phyloP scores from a whole-genome alignment of 2,888 invertebrate genomes.

The Rhamphomyia laevipes region DNA sequence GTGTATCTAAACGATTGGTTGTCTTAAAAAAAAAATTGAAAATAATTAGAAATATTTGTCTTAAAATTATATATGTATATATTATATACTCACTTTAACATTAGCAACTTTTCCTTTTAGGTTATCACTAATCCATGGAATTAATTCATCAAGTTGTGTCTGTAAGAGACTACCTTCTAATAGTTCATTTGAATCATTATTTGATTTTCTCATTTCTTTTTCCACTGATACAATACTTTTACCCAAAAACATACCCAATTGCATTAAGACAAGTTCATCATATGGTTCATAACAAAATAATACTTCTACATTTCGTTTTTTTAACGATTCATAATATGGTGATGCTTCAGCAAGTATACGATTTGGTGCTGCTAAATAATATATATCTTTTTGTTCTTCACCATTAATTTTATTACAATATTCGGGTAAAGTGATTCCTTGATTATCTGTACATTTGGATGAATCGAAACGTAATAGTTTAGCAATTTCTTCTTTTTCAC shows the following conservation, averaged over 20 bases:
- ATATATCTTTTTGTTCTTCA: slow-evolving; percentile 73
- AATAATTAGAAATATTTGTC: neutral
- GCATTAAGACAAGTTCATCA: slow-evolving; percentile 88
- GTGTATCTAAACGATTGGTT: slow-evolving; percentile 71
- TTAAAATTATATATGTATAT: neutral
- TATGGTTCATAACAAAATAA: slow-evolving; percentile 95
- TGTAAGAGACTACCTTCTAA: slow-evolving; percentile 59
- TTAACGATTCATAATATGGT: slow-evolving; percentile 88
- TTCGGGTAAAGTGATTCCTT: slow-evolving; percentile 65
- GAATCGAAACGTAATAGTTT: slow-evolving; percentile 88
- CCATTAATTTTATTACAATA: slow-evolving; percentile 66
- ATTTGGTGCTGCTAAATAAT: slow-evolving; percentile 89
- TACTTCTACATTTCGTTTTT: slow-evolving; percentile 78
- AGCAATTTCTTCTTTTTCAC: slow-evolving; percentile 82
- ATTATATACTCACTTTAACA: slow-evolving; percentile 46
- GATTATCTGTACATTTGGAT: slow-evolving; percentile 58
- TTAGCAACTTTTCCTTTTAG: slow-evolving; percentile 69
- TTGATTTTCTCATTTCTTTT: slow-evolving; percentile 71
- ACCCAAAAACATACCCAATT: slow-evolving; percentile 63
- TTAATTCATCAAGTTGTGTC: slow-evolving; percentile 64
- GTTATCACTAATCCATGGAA: slow-evolving; percentile 64
- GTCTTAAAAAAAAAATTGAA: slow-evolving; percentile 24
- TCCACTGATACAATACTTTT: slow-evolving; percentile 76
- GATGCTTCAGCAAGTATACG: slow-evolving; percentile 86
- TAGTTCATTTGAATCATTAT: slow-evolving; percentile 44